These are phyloP conservation scores for Scaptomyza reducta DNA, from an alignment of 2,888 invertebrate genomes.

Conservation along the genomic window DNA sequence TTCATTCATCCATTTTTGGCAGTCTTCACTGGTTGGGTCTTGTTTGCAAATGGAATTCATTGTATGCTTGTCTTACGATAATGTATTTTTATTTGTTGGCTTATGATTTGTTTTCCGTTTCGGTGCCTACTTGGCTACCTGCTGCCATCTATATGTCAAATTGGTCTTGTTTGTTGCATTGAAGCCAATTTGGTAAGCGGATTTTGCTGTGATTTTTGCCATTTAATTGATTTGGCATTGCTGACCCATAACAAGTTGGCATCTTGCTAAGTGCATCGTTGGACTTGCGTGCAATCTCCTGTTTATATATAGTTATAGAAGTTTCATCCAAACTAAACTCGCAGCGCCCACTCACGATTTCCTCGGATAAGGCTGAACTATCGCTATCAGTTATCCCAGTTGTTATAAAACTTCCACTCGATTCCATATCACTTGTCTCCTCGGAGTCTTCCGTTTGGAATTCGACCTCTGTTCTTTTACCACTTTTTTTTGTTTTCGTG, in stretches of 20 bases:
- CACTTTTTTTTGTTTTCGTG: neutral
- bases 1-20: constrained; percentile 58
- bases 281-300: neutral
- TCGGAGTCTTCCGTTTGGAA: constrained; percentile 2
- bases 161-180: constrained; percentile 18
- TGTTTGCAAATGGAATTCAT: constrained; percentile 61
- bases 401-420: neutral
- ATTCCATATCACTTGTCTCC: neutral
- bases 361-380: neutral
- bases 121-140: constrained; percentile 29
- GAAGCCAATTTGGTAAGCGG: constrained; percentile 55
- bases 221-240: neutral
- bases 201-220: constrained; percentile 23
- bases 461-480: neutral
- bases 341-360: neutral
- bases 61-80: neutral
- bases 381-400: neutral
- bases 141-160: constrained; percentile 19
- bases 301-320: neutral
- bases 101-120: neutral
- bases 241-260: constrained; percentile 29
- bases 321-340: constrained; percentile 7
- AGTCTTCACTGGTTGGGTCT: constrained; percentile 40
- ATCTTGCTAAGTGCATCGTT: constrained; percentile 16
- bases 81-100: neutral